Evolutionary conservation across 2,113 vertebrate genomes (phyloP).

Genomic region (Entomyzon cyanotis): DNA sequence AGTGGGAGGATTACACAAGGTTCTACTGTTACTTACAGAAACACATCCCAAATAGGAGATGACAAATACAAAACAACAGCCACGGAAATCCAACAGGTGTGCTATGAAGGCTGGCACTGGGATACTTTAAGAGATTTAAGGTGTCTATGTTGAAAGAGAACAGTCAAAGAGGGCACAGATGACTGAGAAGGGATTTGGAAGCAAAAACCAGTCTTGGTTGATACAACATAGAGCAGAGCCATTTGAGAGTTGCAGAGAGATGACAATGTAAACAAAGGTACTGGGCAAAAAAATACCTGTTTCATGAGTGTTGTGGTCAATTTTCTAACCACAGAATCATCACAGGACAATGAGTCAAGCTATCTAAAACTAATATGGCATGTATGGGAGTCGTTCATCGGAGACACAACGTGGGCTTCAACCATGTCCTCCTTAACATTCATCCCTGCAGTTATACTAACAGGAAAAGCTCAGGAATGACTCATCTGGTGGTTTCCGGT

Average conservation of each 20-base stretch:
- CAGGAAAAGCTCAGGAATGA: slow-evolving; percentile 30
- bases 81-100: not conserved
- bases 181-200: not conserved
- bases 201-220: not conserved
- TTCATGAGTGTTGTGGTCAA: not conserved
- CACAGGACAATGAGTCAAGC: not conserved
- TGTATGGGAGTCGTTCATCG: not conserved
- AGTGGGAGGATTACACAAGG: not conserved
- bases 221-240: not conserved
- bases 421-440: not conserved
- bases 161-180: not conserved
- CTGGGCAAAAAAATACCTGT: not conserved
- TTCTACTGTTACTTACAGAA: not conserved
- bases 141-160: not conserved
- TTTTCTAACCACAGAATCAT: not conserved
- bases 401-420: not conserved
- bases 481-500: slow-evolving; percentile 31
- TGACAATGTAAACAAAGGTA: not conserved
- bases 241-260: not conserved
- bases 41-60: not conserved
- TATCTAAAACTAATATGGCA: not conserved
- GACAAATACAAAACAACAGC: not conserved
- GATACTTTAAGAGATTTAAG: not conserved
- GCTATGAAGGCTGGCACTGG: not conserved
- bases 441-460: not conserved